These are phyloP conservation scores for Hoplodrina ambigua DNA, from an alignment of 2,888 invertebrate genomes.

Conservation along the genomic window DNA sequence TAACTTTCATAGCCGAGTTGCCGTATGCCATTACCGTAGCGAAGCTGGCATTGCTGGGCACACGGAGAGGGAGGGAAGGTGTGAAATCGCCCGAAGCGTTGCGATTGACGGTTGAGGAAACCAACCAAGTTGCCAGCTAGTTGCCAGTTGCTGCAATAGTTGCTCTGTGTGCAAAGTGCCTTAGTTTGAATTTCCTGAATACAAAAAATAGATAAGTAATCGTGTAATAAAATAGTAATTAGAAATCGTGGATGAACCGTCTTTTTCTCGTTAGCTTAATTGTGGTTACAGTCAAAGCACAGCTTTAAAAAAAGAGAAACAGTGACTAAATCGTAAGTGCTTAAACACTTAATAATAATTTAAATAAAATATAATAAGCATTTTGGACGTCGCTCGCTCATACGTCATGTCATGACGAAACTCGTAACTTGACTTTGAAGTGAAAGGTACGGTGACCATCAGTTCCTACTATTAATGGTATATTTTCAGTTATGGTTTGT, in stretches of 20 bases:
- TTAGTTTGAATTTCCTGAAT: too few species aligned
- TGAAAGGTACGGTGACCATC: constrained; percentile 71
- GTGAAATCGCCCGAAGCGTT: too few species aligned
- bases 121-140: too few species aligned
- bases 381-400: constrained; percentile 75
- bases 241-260: neutral
- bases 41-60: too few species aligned
- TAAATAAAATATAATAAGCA: constrained; percentile 73
- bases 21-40: too few species aligned
- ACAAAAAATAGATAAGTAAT: too few species aligned
- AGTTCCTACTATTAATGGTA: neutral
- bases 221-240: too few species aligned
- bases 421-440: constrained; percentile 76
- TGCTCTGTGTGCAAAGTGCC: too few species aligned
- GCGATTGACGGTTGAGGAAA: too few species aligned
- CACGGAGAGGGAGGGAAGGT: too few species aligned
- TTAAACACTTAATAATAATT: constrained; percentile 66
- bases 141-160: too few species aligned
- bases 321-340: constrained; percentile 41
- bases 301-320: constrained; percentile 3
- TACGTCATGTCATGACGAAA: constrained; percentile 71
- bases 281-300: constrained; percentile 42
- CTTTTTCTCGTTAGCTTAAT: constrained; percentile 3
- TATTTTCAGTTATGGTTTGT: neutral
- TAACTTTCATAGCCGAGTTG: too few species aligned